Conservation (phyloP, 2,888 invertebrate species). For the Cacoxenus indagator region DNA sequence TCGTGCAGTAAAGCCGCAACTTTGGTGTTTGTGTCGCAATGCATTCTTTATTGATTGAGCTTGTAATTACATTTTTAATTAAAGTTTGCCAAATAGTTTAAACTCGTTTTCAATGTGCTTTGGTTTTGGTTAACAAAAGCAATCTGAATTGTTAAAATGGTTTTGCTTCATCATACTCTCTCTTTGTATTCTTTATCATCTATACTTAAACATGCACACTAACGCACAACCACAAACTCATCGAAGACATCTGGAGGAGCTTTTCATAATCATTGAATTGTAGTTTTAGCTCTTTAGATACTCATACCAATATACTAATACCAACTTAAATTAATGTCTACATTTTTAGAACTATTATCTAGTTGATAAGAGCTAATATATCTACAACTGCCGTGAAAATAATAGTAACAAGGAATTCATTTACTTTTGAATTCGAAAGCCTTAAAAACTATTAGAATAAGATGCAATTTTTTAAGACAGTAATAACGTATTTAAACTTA, state of each 20-base stretch:
- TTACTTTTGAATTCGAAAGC: too few species aligned
- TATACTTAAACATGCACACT: constrained; percentile 16
- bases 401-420: too few species aligned
- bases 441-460: too few species aligned
- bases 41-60: constrained; percentile 46
- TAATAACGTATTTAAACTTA: too few species aligned
- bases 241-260: constrained; percentile 49
- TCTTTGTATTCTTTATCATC: constrained; percentile 25
- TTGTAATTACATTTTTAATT: not conserved
- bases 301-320: not conserved
- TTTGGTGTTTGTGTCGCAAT: constrained; percentile 10
- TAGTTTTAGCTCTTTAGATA: constrained; percentile 33
- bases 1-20: not conserved
- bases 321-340: too few species aligned
- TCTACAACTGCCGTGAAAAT: too few species aligned
- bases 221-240: constrained; percentile 14
- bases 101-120: constrained; percentile 36
- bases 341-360: too few species aligned
- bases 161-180: constrained; percentile 29
- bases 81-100: constrained; percentile 17
- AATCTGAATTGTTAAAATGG: constrained; percentile 19
- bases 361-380: too few species aligned
- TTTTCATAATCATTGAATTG: constrained; percentile 64
- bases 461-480: too few species aligned
- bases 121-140: constrained; percentile 21